Percentiles rank a stretch among this genome's conserved stretches.
phyloP scores from a whole-genome alignment of 2,888 invertebrate species.

The Megastigmus dorsalis region DNA sequence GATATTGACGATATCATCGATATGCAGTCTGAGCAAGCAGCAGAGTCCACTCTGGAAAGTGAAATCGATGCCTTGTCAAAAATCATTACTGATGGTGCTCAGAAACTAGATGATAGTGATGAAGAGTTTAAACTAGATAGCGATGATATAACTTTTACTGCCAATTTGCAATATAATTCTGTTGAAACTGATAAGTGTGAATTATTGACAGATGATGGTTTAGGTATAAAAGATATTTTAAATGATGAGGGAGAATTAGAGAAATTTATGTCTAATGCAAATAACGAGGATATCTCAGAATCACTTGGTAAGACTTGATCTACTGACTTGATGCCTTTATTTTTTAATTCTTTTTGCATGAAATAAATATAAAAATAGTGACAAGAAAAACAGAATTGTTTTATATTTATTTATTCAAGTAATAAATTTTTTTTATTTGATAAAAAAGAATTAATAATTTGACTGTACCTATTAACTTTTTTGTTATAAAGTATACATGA shows the following conservation, averaged over 20 bases:
- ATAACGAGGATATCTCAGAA: too few species aligned
- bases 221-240: constrained; percentile 51
- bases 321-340: too few species aligned
- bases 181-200: constrained; percentile 36
- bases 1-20: constrained; percentile 62
- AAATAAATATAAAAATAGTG: too few species aligned
- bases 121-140: constrained; percentile 50
- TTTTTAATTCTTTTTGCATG: too few species aligned
- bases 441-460: too few species aligned
- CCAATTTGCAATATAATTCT: constrained; percentile 29
- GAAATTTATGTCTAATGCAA: constrained; percentile 22
- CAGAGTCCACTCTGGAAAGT: constrained; percentile 68
- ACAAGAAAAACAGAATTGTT: too few species aligned
- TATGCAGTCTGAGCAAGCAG: constrained; percentile 55
- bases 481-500: too few species aligned
- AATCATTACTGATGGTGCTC: constrained; percentile 63
- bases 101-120: constrained; percentile 48
- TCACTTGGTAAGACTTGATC: too few species aligned
- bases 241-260: constrained; percentile 35
- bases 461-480: too few species aligned
- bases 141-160: constrained; percentile 39
- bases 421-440: too few species aligned
- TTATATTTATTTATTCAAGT: too few species aligned
- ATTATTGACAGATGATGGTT: constrained; percentile 57
- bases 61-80: constrained; percentile 70